A percentile compares a stretch with the other conserved stretches of the same genome.
Evolutionary conservation across 2,888 invertebrate genomes (phyloP).

Genomic region (Cryptops parisi): DNA sequence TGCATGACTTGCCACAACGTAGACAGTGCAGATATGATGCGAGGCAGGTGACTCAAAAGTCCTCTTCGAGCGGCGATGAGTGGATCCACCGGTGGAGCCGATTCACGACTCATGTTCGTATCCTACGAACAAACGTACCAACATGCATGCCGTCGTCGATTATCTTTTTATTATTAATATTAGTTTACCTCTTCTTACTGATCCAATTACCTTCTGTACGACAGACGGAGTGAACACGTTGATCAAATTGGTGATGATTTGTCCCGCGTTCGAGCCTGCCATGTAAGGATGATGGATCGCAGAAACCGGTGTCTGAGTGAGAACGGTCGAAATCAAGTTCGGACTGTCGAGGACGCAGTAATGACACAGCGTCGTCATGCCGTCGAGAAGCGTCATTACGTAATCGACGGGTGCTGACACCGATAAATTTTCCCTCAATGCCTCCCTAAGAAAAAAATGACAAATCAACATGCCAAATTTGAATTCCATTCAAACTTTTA

Average conservation of each 20-base stretch:
- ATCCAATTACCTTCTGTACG: conserved; percentile 22
- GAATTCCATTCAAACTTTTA: not conserved
- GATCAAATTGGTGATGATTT: conserved; percentile 62
- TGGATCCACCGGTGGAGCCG: conserved; percentile 28
- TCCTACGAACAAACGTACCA: too few relatives aligned
- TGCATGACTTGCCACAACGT: conserved; percentile 60
- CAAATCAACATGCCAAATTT: too few relatives aligned
- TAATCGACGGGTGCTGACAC: conserved; percentile 43
- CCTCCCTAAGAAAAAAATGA: too few relatives aligned
- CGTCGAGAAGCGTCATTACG: conserved; percentile 58
- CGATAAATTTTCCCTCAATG: not conserved
- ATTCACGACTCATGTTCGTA: too few relatives aligned
- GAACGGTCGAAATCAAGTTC: conserved; percentile 26
- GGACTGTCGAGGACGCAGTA: conserved; percentile 53
- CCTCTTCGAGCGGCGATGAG: conserved; percentile 49
- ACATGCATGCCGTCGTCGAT: too few relatives aligned
- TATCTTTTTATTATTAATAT: too few relatives aligned
- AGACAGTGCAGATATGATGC: conserved; percentile 63
- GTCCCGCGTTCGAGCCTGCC: conserved; percentile 37
- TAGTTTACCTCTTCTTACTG: too few relatives aligned
- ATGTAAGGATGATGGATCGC: conserved; percentile 27
- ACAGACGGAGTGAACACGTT: conserved; percentile 56
- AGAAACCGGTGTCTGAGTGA: conserved; percentile 25
- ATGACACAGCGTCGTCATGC: conserved; percentile 60
- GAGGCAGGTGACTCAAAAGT: conserved; percentile 60